phyloP scores from a whole-genome alignment of 2,797 vertebrate genomes.

The Peromyscus attwateri region DNA sequence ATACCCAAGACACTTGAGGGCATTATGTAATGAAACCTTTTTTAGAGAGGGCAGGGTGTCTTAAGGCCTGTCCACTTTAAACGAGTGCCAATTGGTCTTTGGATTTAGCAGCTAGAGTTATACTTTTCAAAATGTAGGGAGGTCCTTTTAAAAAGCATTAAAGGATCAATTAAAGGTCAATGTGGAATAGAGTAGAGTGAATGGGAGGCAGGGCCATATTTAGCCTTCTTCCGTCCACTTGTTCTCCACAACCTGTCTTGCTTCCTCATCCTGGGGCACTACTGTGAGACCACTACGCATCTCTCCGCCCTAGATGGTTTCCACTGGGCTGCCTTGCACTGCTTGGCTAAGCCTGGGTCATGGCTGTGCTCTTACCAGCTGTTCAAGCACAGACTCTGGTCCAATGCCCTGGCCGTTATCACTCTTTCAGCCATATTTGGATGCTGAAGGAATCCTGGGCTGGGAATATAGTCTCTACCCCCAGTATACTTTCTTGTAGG shows the following conservation, averaged over 20 bases:
- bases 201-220: neutral
- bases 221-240: neutral
- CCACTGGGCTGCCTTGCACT: neutral
- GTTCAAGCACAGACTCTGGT: neutral
- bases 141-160: neutral
- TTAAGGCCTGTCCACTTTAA: neutral
- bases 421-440: neutral
- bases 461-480: neutral
- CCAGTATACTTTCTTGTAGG: neutral
- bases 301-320: neutral
- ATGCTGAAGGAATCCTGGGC: neutral
- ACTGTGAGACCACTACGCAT: neutral
- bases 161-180: neutral
- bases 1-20: neutral
- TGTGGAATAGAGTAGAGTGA: neutral
- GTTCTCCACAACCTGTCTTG: neutral
- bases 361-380: neutral
- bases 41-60: neutral
- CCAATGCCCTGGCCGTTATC: neutral
- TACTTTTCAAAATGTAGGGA: neutral
- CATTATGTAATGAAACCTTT: neutral
- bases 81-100: neutral
- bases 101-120: neutral
- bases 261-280: neutral
- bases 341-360: too few relatives aligned